Base-by-base conservation (phyloP, 2,888 invertebrate species). In the Brachyopa scutellaris region DNA sequence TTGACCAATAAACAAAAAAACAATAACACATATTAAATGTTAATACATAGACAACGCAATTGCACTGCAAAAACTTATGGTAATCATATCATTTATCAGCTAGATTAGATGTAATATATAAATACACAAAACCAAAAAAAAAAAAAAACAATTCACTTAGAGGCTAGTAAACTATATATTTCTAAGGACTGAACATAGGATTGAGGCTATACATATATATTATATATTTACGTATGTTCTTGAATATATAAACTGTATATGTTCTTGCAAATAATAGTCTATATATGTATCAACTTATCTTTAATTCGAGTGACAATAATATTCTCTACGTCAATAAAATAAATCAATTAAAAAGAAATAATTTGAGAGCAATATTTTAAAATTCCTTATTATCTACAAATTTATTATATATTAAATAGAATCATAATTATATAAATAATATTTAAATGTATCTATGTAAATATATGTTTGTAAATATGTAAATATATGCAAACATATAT, bases 291-390 rank as follows among this genome's bases (percentile, higher is more conserved):
- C 11, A 45, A 53, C 53, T 62, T 55, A 55, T 72, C 31, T 72
- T 33, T 51, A 47, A 64, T 57, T 47, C 29, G 36, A 64, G 36
- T 45, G 73, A 73, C 73, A 73, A 73, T 73, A 73, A 73, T 49
- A 47, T 55, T 57, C 38, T 55, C 26, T 47, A 55, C 36, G 53
- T 73, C 53, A 73, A 55, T 62, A 62, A 62, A 51, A 33, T 61
- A 17, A 72, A 62, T 45, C 62, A 73, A 62, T 62, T 13, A 62
- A 64, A 45, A 33, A 42, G 33, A 53, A 64, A 49, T 62, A 61
- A 51, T 70, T 61, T 70, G 31, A 72, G 23, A 73, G 73, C 73
- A 73, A 64, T 73, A 73, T 73, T 73, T 73, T 57, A 40, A 49
- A 47, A 45, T 49, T 74, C 40, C 26, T 66, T 21, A 38, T 7